These are phyloP conservation scores for Corythornis cristatus DNA, from an alignment of 2,113 vertebrate species.

Conservation along the genomic window DNA sequence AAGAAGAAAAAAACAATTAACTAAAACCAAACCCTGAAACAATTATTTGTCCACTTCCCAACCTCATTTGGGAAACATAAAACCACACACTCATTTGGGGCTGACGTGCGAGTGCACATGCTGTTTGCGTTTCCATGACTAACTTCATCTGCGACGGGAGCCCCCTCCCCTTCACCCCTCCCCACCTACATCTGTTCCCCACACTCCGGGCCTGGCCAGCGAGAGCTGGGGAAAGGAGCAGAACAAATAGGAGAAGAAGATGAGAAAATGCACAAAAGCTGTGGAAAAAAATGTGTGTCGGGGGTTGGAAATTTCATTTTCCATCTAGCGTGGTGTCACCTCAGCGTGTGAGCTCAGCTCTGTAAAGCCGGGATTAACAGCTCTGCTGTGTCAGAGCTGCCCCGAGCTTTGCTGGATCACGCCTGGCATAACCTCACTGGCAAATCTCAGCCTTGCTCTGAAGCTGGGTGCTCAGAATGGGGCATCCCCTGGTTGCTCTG, in stretches of 20 bases:
- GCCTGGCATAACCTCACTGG: not conserved
- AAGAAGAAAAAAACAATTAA: not conserved
- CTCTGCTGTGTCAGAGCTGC: not conserved
- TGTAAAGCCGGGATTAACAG: not conserved
- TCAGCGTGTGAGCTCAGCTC: not conserved
- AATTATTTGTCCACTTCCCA: slow-evolving; percentile 40
- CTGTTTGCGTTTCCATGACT: slow-evolving; percentile 36
- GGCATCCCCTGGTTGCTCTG: not conserved
- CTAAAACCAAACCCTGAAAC: not conserved
- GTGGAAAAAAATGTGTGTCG: not conserved
- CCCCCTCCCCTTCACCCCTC: slow-evolving; percentile 14
- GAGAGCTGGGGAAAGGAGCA: not conserved
- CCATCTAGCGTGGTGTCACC: not conserved
- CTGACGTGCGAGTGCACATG: slow-evolving; percentile 19
- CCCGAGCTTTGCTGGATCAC: rapidly evolving
- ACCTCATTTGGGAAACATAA: slow-evolving; percentile 35
- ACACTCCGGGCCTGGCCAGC: not conserved
- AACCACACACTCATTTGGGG: not conserved
- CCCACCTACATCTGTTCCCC: slow-evolving; percentile 57
- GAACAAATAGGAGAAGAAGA: not conserved
- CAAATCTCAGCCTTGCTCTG: not conserved
- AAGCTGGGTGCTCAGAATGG: not conserved
- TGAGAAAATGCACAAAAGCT: not conserved
- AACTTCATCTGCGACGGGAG: slow-evolving; percentile 5
- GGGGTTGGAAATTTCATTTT: not conserved